Evolutionary conservation across 2,888 invertebrate species (phyloP), one percentile per base, ranked within the genome.

Genomic region (Melitaea athalia): DNA sequence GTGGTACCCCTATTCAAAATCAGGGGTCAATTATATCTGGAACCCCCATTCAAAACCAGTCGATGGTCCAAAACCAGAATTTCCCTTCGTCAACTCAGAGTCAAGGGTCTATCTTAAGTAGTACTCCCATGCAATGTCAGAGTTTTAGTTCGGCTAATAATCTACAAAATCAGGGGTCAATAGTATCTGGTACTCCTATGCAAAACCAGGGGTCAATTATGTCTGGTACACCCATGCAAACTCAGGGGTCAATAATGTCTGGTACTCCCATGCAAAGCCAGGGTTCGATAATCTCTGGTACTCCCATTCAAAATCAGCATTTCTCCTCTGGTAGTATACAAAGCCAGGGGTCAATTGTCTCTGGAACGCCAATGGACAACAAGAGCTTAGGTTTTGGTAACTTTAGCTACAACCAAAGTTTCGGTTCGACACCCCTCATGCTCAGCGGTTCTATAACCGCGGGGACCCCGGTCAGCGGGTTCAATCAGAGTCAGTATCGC

Each of bases 381-480:
- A 64, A 70, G 55, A 14, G 61, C n/a, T 49, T 42, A 3, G 33
- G 57, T 57, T 66, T 59, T 43, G 71, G 70, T n/a, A 74, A 50
- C 63, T 71, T 68, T 42, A 73, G 72, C 3, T 76, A 70, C 42
- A 66, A 53, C 49, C 63, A 65, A 43, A 64, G 45, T 45, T 69
- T 63, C 55, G 55, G 55, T 55, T 42, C 65, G 24, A 60, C 59
- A 14, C 65, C 52, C 47, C 33, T 33, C 11, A 24, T 61, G 8
- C 70, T 74, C 12, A 71, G 73, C 33, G 77, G 84, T 0, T 84
- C 87, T 0, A 85, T 84, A 31, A 85, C 83, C 3, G 84, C 86
- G 5, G 85, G 89, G 0, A 85, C 86, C 0, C 75, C 78, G 43
- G 69, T 72, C 60, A 68, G 63, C 15, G 70, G 70, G 55, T 70